Percentiles rank a stretch among this genome's conserved stretches.
These are phyloP conservation scores for Macrobrachium rosenbergii DNA, from an alignment of 1,140 invertebrate genomes.

Conservation along the genomic window DNA sequence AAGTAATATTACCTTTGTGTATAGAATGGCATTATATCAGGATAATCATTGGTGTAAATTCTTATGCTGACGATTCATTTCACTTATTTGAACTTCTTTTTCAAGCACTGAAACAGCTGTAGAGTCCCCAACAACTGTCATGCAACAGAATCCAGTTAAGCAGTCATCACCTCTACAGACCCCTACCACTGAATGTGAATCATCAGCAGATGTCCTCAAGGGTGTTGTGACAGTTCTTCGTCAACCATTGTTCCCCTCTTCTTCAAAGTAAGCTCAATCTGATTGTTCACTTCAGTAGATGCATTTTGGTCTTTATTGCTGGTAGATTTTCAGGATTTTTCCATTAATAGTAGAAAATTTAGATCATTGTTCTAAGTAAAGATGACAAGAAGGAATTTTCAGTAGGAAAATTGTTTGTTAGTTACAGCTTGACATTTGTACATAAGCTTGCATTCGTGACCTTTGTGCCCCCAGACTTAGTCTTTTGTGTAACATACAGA, in stretches of 20 bases:
- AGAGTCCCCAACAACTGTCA: constrained; percentile 17
- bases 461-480: too few species aligned
- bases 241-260: constrained; percentile 67
- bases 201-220: constrained; percentile 34
- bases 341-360: too few species aligned
- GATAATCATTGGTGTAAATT: too few species aligned
- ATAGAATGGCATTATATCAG: too few species aligned
- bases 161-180: constrained; percentile 56
- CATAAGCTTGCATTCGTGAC: too few species aligned
- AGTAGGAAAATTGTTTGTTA: too few species aligned
- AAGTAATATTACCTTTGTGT: too few species aligned
- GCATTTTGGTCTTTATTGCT: background rate
- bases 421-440: too few species aligned
- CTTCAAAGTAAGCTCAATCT: constrained; percentile 62
- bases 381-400: too few species aligned
- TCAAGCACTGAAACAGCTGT: background rate
- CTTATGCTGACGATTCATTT: background rate
- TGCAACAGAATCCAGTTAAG: background rate
- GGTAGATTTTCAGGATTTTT: background rate
- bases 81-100: background rate
- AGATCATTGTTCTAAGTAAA: too few species aligned
- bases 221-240: constrained; percentile 64
- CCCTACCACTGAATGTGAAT: constrained; percentile 68
- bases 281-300: background rate
- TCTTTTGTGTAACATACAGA: too few species aligned